phyloP scores from a whole-genome alignment of 2,113 vertebrate genomes.

The Poeciliopsis prolifica region DNA sequence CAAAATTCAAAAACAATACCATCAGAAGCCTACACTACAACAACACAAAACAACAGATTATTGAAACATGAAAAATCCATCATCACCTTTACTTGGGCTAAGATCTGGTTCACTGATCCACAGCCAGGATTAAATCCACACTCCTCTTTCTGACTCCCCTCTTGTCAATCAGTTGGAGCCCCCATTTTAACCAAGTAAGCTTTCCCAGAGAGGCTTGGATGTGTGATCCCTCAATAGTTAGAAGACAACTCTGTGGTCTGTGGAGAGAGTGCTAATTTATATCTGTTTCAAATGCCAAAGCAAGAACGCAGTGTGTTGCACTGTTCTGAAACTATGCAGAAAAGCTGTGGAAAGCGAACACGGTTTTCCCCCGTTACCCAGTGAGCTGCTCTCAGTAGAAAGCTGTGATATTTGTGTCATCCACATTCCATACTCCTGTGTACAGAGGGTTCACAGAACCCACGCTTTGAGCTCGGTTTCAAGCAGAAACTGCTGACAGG shows the following conservation, averaged over 20 bases:
- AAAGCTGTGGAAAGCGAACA: conserved; percentile 13
- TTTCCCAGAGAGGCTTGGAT: too few species aligned
- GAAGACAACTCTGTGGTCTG: background rate
- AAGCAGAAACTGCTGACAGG: conserved; percentile 63
- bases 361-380: conserved; percentile 4
- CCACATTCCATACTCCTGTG: conserved; percentile 47
- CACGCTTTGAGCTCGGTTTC: conserved; percentile 48
- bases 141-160: too few species aligned
- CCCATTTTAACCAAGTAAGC: too few species aligned
- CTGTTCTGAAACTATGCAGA: conserved; percentile 1
- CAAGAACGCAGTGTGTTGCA: background rate
- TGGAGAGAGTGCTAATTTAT: background rate
- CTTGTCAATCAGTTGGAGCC: too few species aligned
- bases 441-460: conserved; percentile 58
- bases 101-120: too few species aligned
- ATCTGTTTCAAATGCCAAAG: background rate
- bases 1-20: too few species aligned
- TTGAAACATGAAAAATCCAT: too few species aligned
- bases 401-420: conserved; percentile 58
- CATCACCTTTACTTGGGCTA: too few species aligned
- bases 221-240: background rate
- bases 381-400: conserved; percentile 16
- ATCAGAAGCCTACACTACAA: too few species aligned
- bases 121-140: too few species aligned
- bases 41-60: too few species aligned